phyloP scores from a whole-genome alignment of 2,113 vertebrate genomes.

The Sinocyclocheilus grahami region DNA sequence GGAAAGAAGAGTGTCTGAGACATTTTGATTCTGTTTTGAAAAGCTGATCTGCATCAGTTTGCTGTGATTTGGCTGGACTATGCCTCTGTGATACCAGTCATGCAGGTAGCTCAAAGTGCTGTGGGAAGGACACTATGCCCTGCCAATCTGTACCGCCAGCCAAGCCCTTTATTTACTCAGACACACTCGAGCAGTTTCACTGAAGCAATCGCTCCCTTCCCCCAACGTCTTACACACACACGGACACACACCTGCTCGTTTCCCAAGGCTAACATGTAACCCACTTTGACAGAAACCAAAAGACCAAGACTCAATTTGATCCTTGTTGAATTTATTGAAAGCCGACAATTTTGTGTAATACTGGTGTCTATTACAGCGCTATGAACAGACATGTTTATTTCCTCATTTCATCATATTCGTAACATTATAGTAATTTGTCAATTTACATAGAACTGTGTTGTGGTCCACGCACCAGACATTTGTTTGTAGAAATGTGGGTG shows the following conservation, averaged over 20 bases:
- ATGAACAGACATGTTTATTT: background rate
- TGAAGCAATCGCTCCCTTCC: constrained; percentile 28
- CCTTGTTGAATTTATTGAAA: background rate
- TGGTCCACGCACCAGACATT: background rate
- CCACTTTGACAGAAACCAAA: constrained; percentile 2
- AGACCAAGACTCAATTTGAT: background rate
- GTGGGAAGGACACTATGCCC: background rate
- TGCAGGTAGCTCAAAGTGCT: constrained; percentile 34
- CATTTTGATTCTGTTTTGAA: background rate
- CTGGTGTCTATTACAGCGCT: background rate
- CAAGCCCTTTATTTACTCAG: constrained; percentile 25
- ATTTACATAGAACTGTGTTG: background rate
- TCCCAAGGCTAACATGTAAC: constrained; percentile 31
- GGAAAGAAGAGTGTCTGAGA: background rate
- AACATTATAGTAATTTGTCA: background rate
- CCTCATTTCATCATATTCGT: background rate
- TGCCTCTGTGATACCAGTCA: background rate
- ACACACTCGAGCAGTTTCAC: constrained; percentile 42
- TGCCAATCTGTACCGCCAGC: background rate
- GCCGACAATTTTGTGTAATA: background rate
- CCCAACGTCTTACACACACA: constrained; percentile 18
- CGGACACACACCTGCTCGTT: constrained; percentile 28
- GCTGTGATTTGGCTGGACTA: background rate
- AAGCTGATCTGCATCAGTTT: background rate
- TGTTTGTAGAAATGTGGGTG: background rate